Evolutionary conservation across 1,140 invertebrate species (phyloP).

Genomic region (Pinna nobilis): DNA sequence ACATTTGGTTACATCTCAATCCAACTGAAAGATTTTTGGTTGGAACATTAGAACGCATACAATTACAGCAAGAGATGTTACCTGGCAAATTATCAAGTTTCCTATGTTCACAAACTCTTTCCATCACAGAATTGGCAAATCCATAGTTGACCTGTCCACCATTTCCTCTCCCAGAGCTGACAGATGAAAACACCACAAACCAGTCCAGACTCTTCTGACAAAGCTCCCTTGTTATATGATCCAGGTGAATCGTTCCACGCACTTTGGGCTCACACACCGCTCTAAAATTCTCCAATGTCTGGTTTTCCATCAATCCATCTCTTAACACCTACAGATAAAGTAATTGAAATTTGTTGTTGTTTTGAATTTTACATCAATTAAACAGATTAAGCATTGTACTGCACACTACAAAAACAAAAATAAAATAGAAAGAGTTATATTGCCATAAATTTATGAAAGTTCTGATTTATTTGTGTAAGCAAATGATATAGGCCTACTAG

Average conservation of each 20-base stretch:
- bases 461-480: no score
- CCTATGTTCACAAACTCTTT: slow-evolving; percentile 91
- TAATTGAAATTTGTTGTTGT: no score
- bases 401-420: no score
- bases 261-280: slow-evolving; percentile 80
- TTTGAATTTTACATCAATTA: no score
- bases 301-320: slow-evolving; percentile 93
- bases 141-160: slow-evolving; percentile 96
- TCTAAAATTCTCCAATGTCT: slow-evolving; percentile 86
- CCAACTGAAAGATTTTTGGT: no score
- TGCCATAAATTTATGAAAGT: no score
- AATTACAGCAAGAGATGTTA: slow-evolving; percentile 19
- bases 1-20: background rate
- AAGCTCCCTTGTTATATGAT: slow-evolving; percentile 82
- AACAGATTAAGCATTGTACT: no score
- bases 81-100: slow-evolving; percentile 84
- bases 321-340: slow-evolving; percentile 78
- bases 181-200: slow-evolving; percentile 93
- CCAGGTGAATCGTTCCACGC: slow-evolving; percentile 83
- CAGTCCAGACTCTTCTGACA: slow-evolving; percentile 84
- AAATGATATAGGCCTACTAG: no score
- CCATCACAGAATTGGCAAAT: slow-evolving; percentile 96
- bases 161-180: slow-evolving; percentile 95
- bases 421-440: no score
- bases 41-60: no score